Base-by-base conservation (phyloP, 2,797 vertebrate species). In the Petrocephalus schoutedeni region DNA sequence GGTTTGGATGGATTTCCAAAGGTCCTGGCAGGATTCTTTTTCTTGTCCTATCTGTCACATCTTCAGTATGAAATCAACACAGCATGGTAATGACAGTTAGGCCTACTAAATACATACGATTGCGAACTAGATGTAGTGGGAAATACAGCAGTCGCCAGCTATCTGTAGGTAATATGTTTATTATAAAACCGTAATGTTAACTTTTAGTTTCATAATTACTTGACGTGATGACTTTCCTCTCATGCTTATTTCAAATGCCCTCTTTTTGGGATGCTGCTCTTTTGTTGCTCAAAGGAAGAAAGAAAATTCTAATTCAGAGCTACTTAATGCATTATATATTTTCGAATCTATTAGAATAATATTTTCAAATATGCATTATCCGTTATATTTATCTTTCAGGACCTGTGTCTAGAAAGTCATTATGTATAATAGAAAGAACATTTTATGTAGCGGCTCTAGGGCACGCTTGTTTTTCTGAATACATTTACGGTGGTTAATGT, bases 1-100 rank as follows among this genome's bases (percentile, higher is more conserved):
- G 97, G 97, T 97, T 97, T 98, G 97, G 98, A 98, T 97, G 98
- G 97, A 98, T 97, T 95, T 96, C 95, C 94, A 95, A 93, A 97
- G 97, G 98, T 98, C 98, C 97, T 98, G 95, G 87, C 95, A 98
- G 97, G 92, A 93, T 93, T 92, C 28, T 28, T 28, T 90, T 91
- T 90, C 89, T 59, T 80, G 58, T 84, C 77, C 86, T 84, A 89
- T 87, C 89, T 87, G 91, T 82, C 74, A 71, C 64, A 71, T 71
- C 64, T 28, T 93, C 94, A 95, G 95, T 96, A 95, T 95, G 94
- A 95, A 95, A 94, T 87, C 85, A 28, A 56, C 23, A 64, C 88
- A 95, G 95, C 94, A 92, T 92, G 32, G 12, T 32, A 5, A 36
- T 36, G 9, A 71, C 64, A 71, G 28, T 71, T 71, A 71, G 64